Conservation (phyloP, 2,797 vertebrate genomes). For the Catamblyrhynchus diadema region DNA sequence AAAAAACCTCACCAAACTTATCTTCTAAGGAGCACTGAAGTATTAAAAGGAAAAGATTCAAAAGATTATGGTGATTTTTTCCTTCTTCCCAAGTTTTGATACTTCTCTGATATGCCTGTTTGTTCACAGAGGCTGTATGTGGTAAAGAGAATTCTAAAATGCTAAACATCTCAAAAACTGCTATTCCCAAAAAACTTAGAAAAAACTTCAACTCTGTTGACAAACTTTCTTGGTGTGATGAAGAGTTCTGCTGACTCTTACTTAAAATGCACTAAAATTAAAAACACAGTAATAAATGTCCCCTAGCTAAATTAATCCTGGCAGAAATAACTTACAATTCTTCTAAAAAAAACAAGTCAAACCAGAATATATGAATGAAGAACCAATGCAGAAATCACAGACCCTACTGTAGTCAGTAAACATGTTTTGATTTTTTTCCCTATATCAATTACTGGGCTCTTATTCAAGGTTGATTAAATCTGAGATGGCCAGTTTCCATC, state of each 20-base stretch:
- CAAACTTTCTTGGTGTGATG: not conserved
- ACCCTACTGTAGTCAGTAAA: fast-evolving
- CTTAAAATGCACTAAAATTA: not conserved
- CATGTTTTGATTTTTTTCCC: not conserved
- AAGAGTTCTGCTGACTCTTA: not conserved
- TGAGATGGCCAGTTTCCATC: not conserved
- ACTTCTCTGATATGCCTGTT: not conserved
- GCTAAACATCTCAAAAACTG: not conserved
- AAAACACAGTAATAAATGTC: not conserved
- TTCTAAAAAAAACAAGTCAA: not conserved
- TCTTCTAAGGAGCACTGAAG: not conserved
- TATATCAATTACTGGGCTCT: not conserved
- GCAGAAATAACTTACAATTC: not conserved
- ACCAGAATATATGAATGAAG: not conserved
- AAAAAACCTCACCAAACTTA: not conserved
- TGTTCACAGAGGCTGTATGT: not conserved
- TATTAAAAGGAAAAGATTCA: not conserved
- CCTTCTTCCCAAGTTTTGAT: not conserved
- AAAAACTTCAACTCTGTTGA: not conserved
- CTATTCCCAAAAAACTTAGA: not conserved
- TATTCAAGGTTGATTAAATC: not conserved
- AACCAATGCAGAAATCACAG: not conserved
- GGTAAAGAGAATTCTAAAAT: not conserved
- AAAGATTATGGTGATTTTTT: not conserved
- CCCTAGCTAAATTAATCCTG: not conserved